phyloP scores from a whole-genome alignment of 2,888 invertebrate species.

The Nemurella pictetii region DNA sequence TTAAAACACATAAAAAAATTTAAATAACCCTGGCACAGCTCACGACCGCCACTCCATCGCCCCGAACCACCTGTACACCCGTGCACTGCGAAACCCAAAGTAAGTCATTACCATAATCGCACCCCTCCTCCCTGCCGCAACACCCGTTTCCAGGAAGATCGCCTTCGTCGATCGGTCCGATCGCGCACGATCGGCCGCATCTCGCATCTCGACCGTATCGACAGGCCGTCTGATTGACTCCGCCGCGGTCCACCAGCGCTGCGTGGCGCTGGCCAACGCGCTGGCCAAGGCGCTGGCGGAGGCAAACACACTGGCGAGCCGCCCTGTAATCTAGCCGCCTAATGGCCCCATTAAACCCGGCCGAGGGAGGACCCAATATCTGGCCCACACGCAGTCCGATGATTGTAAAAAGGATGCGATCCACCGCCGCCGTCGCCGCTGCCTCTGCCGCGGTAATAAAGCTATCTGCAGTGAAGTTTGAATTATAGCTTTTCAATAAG shows the following conservation, averaged over 20 bases:
- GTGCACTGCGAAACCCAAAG: not conserved
- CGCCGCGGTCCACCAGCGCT: not conserved
- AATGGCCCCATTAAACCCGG: conserved; percentile 36
- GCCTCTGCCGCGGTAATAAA: conserved; percentile 1
- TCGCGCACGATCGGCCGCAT: not conserved
- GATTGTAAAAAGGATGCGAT: not conserved
- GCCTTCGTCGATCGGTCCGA: not conserved
- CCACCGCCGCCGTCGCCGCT: not conserved
- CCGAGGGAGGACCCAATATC: conserved; percentile 13
- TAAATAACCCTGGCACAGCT: too few species aligned
- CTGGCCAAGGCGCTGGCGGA: not conserved
- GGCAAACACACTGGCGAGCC: conserved; percentile 16
- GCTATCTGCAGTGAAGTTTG: conserved; percentile 11
- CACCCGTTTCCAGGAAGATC: not conserved
- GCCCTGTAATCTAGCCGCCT: conserved; percentile 41
- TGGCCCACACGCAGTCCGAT: conserved; percentile 38
- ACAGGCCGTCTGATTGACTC: not conserved
- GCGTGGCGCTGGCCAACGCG: not conserved
- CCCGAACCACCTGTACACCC: not conserved
- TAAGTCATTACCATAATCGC: not conserved
- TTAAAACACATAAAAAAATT: too few species aligned
- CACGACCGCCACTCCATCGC: not conserved
- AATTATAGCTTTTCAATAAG: conserved; percentile 29
- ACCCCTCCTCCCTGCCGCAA: too few species aligned
- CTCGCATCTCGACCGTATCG: not conserved